These are phyloP conservation scores for Apodemus speciosus DNA, from an alignment of 2,113 vertebrate species.

Conservation along the genomic window DNA sequence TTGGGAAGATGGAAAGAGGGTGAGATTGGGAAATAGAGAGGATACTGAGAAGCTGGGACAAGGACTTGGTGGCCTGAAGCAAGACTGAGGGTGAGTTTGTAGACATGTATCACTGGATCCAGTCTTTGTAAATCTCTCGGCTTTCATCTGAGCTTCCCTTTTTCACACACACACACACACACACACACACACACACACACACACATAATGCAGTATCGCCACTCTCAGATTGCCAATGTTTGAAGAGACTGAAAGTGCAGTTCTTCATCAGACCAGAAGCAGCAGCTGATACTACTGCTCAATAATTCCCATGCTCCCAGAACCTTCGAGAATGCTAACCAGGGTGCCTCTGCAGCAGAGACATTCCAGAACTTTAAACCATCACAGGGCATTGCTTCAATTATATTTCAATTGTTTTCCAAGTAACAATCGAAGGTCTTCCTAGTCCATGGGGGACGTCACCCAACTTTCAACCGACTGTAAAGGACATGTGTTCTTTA, in stretches of 20 bases:
- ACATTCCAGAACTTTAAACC: background rate
- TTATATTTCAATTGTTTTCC: background rate
- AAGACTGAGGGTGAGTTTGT: background rate
- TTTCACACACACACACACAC: background rate
- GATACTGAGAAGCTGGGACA: background rate
- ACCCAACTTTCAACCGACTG: background rate
- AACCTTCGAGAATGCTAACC: background rate
- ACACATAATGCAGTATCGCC: background rate
- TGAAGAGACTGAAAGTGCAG: background rate
- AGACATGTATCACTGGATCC: background rate
- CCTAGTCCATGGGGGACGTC: background rate
- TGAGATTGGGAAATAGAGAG: background rate
- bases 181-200: background rate
- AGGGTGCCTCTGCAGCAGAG: background rate
- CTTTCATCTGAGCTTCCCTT: background rate
- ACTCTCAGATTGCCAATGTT: background rate
- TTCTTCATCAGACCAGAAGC: background rate
- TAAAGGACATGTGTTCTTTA: background rate
- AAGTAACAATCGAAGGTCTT: background rate
- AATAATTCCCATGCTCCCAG: background rate
- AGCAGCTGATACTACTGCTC: background rate
- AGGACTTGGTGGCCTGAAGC: background rate
- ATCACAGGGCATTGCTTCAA: background rate
- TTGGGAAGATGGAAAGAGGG: background rate
- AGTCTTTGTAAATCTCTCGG: background rate